Conservation (phyloP, 2,888 invertebrate species). For the Phaedon cochleariae region DNA sequence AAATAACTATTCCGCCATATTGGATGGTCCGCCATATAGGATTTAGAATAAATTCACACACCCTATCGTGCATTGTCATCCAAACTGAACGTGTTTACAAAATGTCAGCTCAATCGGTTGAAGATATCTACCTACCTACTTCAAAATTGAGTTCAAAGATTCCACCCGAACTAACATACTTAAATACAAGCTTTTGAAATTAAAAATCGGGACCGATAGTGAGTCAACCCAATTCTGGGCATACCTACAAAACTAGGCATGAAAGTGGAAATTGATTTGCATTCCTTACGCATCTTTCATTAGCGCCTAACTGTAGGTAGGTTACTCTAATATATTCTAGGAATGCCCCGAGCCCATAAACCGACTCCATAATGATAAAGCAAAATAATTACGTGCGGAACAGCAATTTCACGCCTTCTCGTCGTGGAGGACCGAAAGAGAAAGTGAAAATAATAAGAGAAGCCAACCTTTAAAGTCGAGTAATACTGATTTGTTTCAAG, state of each 20-base stretch:
- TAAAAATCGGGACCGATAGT: no score
- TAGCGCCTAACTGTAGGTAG: conserved; percentile 20
- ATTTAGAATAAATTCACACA: no score
- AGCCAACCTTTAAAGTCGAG: conserved; percentile 30
- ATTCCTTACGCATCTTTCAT: conserved; percentile 23
- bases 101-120: no score
- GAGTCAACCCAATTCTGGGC: no score
- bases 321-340: conserved; percentile 17
- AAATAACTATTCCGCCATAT: no score
- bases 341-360: conserved; percentile 15
- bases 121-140: no score
- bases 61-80: no score
- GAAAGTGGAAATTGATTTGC: conserved; percentile 2
- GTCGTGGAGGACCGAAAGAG: conserved; percentile 31
- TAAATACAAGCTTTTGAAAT: no score
- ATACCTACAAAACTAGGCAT: not conserved
- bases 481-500: conserved; percentile 30
- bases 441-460: conserved; percentile 31
- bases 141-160: no score
- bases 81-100: no score
- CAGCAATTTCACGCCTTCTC: conserved; percentile 37
- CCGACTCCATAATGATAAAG: conserved; percentile 20
- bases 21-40: no score
- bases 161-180: no score
- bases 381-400: conserved; percentile 28